Evolutionary conservation across 2,113 vertebrate species (phyloP).

Genomic region (Sebastes schlegelii): DNA sequence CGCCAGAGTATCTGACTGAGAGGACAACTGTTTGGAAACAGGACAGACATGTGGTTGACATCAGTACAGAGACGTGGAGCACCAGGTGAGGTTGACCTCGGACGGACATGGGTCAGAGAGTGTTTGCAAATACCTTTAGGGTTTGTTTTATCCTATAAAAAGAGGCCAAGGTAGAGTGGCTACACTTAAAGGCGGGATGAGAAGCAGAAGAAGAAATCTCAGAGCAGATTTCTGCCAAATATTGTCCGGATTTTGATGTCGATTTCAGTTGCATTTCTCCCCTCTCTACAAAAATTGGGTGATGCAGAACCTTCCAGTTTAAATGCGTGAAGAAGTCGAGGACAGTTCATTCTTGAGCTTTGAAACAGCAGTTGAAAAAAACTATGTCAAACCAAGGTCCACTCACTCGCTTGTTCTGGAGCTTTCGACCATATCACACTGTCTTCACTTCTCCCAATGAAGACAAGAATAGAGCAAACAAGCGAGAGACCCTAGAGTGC

Average conservation of each 20-base stretch:
- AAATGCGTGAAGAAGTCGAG: not conserved
- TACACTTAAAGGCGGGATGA: not conserved
- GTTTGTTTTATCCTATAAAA: constrained; percentile 14
- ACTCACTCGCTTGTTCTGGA: not conserved
- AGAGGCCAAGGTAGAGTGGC: not conserved
- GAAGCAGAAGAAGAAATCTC: not conserved
- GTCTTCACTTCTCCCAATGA: not conserved
- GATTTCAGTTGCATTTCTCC: not conserved
- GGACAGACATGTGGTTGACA: constrained; percentile 69
- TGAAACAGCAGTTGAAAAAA: not conserved
- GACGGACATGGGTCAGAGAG: constrained; percentile 15
- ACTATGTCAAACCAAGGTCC: not conserved
- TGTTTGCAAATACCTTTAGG: constrained; percentile 15
- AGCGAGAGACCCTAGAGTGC: not conserved
- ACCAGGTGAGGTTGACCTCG: constrained; percentile 46
- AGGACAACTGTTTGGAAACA: constrained; percentile 62
- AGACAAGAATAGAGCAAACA: not conserved
- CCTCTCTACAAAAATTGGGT: not conserved
- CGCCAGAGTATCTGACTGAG: constrained; percentile 43
- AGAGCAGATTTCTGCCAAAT: not conserved
- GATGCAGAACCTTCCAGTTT: not conserved
- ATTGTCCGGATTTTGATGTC: not conserved
- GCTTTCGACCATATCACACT: constrained; percentile 1
- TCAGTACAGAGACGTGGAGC: constrained; percentile 57
- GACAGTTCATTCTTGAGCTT: not conserved